Evolutionary conservation across 2,888 invertebrate species (phyloP), one percentile per base, ranked within the genome.

Genomic region (Pandemis heparana): DNA sequence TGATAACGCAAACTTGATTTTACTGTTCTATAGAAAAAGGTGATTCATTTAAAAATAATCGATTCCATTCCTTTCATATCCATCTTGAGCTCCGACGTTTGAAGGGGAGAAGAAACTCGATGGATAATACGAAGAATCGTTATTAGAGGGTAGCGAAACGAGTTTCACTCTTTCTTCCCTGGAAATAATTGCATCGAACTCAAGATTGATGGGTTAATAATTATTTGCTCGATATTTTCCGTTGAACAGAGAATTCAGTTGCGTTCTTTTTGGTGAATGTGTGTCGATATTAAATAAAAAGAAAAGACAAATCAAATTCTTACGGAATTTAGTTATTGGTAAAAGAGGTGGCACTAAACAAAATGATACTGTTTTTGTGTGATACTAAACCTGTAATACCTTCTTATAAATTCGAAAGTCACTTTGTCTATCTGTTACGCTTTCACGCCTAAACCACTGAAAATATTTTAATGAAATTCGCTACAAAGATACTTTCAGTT

Each of bases 181-280:
- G 53, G 67, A 67, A 62, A 67, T 67, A 72, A 59, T 73, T 73
- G 64, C 41, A 51, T 69, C 64, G 60, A 51, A 43, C 7, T 23
- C 41, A 64, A 69, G 59, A 73, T 73, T 69, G 69, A 73, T 73
- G 69, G 64, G 59, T 73, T 69, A 64, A 67, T 73, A 39, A 64
- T 64, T 72, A 64, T 56, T 67, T 48, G 59, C 5, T 51, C 7
- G 63, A 48, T 46, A 41, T 18, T 51, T 67, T 41, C 18, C 41
- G 18, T 67, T 56, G 3, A 23, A 56, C 5, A 7, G 32, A 8
- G n/a, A n/a, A 46, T 32, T 53, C 7, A 5, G 66, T 43, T 12
- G 23, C 4, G 64, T 48, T 64, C 1, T 64, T 64, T 41, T 18
- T 9, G 0, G 5, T 39, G 38, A 32, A 59, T 14, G 59, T 59